Conservation (phyloP, 2,113 vertebrate species). For the Lepidothrix coronata region DNA sequence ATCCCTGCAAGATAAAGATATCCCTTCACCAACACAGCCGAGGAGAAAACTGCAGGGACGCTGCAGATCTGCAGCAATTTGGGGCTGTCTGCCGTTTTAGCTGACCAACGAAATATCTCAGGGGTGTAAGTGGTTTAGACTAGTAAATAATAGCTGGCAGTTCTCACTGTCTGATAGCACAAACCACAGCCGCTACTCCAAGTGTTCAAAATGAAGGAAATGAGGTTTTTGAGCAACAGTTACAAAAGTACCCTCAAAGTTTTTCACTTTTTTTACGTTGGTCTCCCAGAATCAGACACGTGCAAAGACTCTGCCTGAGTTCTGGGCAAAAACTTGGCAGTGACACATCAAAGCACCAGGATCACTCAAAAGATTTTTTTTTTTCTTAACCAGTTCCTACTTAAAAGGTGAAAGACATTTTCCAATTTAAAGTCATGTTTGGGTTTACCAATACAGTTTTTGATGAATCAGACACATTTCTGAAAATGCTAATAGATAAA, state of each 20-base stretch:
- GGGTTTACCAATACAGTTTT: not conserved
- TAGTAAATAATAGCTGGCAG: slow-evolving; percentile 13
- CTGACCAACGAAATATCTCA: not conserved
- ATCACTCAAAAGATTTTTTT: not conserved
- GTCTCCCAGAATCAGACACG: not conserved
- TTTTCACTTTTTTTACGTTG: not conserved
- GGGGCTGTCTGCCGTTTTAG: not conserved
- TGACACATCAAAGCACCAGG: not conserved
- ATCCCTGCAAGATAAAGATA: not conserved
- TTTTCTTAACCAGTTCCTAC: not conserved
- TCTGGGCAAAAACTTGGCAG: not conserved
- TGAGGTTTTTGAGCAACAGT: slow-evolving; percentile 44
- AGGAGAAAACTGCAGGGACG: not conserved
- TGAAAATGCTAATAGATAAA: not conserved
- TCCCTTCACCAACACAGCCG: not conserved
- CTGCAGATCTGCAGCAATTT: not conserved
- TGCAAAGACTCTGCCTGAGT: not conserved
- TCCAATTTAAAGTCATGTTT: not conserved
- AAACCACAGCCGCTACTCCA: not conserved
- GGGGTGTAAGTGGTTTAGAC: not conserved
- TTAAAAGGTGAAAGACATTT: not conserved
- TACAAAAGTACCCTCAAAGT: slow-evolving; percentile 6
- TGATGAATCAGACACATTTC: not conserved
- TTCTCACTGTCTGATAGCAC: slow-evolving; percentile 17
- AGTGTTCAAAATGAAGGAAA: slow-evolving; percentile 9